A percentile compares a stretch with the other conserved stretches of the same genome.
These are phyloP conservation scores for Marisa cornuarietis DNA, from an alignment of 1,140 invertebrate species.

Conservation along the genomic window DNA sequence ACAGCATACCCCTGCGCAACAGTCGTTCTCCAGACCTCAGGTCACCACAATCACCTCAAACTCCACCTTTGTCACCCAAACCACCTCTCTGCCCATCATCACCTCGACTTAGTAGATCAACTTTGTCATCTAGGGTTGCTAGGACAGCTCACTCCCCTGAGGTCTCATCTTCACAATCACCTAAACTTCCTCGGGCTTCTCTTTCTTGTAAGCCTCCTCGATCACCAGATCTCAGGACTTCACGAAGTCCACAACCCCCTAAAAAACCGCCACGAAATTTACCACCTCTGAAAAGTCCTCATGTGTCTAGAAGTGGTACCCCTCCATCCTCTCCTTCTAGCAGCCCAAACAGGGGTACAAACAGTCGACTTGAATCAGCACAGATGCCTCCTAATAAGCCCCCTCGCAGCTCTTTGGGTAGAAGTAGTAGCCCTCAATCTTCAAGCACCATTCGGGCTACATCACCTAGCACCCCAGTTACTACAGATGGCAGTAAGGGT, in stretches of 20 bases:
- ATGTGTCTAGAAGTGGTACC: background rate
- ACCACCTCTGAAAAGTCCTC: slow-evolving; percentile 10
- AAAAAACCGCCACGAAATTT: background rate
- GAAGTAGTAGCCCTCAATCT: slow-evolving; percentile 20
- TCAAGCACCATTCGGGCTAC: background rate
- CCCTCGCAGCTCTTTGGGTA: background rate
- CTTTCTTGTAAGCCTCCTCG: background rate
- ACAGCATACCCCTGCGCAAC: background rate
- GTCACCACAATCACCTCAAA: slow-evolving; percentile 9
- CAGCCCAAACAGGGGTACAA: background rate
- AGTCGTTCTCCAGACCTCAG: slow-evolving; percentile 10
- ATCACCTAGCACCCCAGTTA: slow-evolving; percentile 3
- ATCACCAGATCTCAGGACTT: slow-evolving; percentile 4
- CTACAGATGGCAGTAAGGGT: background rate
- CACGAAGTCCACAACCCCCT: background rate
- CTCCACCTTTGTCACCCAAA: slow-evolving; percentile 11
- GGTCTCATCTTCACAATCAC: background rate
- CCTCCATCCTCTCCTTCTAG: slow-evolving; percentile 18
- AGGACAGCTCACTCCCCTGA: background rate
- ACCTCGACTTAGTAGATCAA: background rate
- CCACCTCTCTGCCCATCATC: slow-evolving; percentile 6
- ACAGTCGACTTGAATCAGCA: background rate
- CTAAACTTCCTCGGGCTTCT: slow-evolving; percentile 3
- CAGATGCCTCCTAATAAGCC: slow-evolving; percentile 13
- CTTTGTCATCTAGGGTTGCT: background rate